phyloP scores from a whole-genome alignment of 2,113 vertebrate species.

The Callithrix jacchus region DNA sequence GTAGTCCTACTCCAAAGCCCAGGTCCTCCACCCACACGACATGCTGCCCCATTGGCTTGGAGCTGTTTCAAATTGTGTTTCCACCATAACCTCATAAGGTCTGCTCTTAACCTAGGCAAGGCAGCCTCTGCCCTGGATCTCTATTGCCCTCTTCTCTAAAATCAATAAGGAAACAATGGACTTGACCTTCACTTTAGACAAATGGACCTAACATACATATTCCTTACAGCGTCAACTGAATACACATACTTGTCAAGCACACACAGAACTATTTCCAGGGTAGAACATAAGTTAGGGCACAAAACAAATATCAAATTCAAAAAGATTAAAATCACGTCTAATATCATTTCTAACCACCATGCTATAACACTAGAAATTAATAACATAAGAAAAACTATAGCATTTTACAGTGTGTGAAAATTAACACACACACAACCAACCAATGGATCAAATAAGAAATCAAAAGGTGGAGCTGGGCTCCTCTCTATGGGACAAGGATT shows the following conservation, averaged over 20 bases:
- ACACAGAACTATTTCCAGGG: too few species aligned
- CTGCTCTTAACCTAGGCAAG: neutral
- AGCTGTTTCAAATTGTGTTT: neutral
- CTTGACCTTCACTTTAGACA: neutral
- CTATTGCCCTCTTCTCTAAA: neutral
- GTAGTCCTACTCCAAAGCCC: neutral
- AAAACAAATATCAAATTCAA: neutral
- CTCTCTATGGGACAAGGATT: neutral
- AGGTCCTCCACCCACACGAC: too few species aligned
- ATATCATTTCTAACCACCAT: neutral
- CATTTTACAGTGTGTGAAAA: neutral
- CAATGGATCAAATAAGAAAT: neutral
- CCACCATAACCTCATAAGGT: neutral
- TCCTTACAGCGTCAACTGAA: neutral
- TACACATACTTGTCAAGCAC: neutral
- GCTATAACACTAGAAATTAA: neutral
- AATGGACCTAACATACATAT: neutral
- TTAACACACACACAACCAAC: neutral
- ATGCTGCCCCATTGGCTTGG: neutral
- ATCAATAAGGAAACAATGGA: neutral
- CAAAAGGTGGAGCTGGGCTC: neutral
- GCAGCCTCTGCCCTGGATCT: neutral
- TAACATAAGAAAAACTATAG: neutral
- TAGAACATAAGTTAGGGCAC: neutral
- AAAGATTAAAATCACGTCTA: neutral